phyloP scores from a whole-genome alignment of 2,888 invertebrate species.

The Ecdyonurus torrentis region DNA sequence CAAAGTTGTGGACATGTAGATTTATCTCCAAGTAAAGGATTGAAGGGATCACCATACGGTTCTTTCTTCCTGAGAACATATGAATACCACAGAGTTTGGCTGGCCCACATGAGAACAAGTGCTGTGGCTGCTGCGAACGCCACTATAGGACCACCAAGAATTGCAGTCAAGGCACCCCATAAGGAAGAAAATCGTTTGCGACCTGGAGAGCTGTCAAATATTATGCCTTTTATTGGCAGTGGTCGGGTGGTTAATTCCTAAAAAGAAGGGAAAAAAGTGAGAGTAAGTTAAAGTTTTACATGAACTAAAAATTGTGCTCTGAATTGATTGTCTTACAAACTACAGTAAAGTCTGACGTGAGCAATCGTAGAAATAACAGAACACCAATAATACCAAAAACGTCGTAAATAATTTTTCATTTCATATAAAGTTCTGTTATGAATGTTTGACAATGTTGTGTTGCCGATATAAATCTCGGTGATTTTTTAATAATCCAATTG shows the following conservation, averaged over 20 bases:
- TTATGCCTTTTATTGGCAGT: conserved; percentile 39
- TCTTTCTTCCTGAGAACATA: not conserved
- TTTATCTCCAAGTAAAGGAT: conserved; percentile 35
- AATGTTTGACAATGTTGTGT: too few relatives aligned
- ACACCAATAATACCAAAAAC: too few relatives aligned
- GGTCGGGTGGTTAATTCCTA: not conserved
- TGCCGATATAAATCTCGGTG: too few relatives aligned
- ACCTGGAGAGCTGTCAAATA: conserved; percentile 57
- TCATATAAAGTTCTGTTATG: too few relatives aligned
- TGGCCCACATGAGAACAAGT: conserved; percentile 38
- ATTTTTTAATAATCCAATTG: too few relatives aligned
- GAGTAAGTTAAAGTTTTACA: too few relatives aligned
- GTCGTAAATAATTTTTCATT: too few relatives aligned
- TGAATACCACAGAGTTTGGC: not conserved
- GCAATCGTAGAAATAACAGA: too few relatives aligned
- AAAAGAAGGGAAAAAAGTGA: conserved; percentile 1
- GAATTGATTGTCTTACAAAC: too few relatives aligned
- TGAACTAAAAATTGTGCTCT: too few relatives aligned
- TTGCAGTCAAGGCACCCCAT: conserved; percentile 42
- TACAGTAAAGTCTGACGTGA: too few relatives aligned
- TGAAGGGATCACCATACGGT: not conserved
- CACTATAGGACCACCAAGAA: conserved; percentile 35
- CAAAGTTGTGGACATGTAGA: conserved; percentile 50
- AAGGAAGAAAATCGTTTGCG: conserved; percentile 37
- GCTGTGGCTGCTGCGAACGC: conserved; percentile 37